Percentiles rank a stretch among this genome's conserved stretches.
phyloP scores from a whole-genome alignment of 1,140 invertebrate species.

The Physella acuta region DNA sequence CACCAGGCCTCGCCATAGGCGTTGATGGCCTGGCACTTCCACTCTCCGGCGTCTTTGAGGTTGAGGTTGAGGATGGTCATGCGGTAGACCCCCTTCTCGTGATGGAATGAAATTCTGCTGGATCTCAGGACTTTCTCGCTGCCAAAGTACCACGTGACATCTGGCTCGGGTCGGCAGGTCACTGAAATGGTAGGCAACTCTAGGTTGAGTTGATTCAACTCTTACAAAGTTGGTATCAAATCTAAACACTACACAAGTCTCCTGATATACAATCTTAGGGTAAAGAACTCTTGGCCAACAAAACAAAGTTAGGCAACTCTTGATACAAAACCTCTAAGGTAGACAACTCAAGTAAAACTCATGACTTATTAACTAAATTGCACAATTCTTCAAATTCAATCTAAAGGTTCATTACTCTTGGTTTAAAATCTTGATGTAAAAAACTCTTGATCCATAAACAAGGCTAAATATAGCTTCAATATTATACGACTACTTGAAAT shows the following conservation, averaged over 20 bases:
- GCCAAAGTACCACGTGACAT: slow-evolving; percentile 52
- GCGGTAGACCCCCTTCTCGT: slow-evolving; percentile 74
- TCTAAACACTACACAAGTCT: background rate
- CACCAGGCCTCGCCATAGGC: slow-evolving; percentile 90
- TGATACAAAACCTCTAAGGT: too few species aligned
- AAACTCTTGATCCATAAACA: too few species aligned
- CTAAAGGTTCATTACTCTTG: too few species aligned
- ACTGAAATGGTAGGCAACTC: slow-evolving; percentile 32
- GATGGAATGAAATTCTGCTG: slow-evolving; percentile 38
- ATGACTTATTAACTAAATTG: too few species aligned
- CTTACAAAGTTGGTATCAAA: background rate
- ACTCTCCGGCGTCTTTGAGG: slow-evolving; percentile 92
- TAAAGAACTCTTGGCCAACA: too few species aligned
- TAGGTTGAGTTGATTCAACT: background rate
- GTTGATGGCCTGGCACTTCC: slow-evolving; percentile 90
- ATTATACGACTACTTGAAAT: too few species aligned
- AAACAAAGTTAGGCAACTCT: too few species aligned
- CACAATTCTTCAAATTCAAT: too few species aligned
- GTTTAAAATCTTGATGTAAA: too few species aligned
- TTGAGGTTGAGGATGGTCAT: slow-evolving; percentile 94
- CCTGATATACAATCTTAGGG: too few species aligned
- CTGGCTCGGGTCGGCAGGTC: slow-evolving; percentile 48
- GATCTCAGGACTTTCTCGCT: slow-evolving; percentile 38
- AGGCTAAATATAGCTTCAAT: too few species aligned
- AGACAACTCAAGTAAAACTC: too few species aligned